A percentile compares a stretch with the other conserved stretches of the same genome.
Conservation (phyloP, 2,113 vertebrate genomes). For the Neoarius graeffei region DNA sequence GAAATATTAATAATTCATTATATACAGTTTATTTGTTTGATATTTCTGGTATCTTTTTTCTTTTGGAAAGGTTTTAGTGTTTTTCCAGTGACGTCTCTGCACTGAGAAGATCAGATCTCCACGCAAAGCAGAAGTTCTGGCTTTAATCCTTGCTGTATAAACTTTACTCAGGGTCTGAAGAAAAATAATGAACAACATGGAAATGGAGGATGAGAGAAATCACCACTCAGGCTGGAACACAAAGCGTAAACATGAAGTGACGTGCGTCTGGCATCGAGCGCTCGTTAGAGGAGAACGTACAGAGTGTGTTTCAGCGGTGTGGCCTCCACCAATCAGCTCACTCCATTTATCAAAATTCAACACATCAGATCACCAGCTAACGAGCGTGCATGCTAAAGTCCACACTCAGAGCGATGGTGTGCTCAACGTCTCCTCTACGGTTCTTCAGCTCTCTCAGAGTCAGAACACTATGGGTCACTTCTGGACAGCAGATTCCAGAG, state of each 20-base stretch:
- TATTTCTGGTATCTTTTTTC: neutral
- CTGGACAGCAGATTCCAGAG: neutral
- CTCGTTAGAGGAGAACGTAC: neutral
- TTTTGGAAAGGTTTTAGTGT: neutral
- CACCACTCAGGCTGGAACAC: neutral
- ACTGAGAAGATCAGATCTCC: neutral
- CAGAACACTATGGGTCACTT: neutral
- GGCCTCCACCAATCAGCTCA: neutral
- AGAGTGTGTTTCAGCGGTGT: neutral
- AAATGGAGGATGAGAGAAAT: neutral
- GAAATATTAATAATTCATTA: neutral
- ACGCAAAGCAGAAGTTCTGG: neutral
- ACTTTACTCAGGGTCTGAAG: conserved; percentile 20
- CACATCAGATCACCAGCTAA: neutral
- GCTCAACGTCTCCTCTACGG: neutral
- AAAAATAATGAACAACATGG: conserved; percentile 18
- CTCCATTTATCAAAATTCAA: neutral
- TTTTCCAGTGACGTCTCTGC: neutral
- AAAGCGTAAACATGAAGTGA: neutral
- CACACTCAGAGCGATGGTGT: neutral
- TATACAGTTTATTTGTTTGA: neutral
- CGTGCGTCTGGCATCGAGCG: neutral
- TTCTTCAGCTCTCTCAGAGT: neutral
- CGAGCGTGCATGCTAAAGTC: neutral
- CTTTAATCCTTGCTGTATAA: conserved; percentile 7